Conservation (phyloP, 2,113 vertebrate genomes). For the Blennius ocellaris region DNA sequence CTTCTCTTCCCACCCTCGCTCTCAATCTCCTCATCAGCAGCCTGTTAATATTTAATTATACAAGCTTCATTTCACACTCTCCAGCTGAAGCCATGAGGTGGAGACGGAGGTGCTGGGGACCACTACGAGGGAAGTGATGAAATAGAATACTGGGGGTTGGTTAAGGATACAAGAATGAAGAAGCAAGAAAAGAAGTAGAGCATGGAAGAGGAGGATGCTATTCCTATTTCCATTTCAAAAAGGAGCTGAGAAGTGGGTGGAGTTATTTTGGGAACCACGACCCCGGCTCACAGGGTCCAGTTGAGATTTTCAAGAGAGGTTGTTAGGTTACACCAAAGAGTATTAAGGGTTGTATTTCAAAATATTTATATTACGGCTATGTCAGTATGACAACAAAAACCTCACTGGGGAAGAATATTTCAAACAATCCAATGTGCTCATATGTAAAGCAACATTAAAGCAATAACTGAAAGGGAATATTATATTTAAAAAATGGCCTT, state of each 20-base stretch:
- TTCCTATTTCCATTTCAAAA: constrained; percentile 32
- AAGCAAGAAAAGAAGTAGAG: constrained; percentile 26
- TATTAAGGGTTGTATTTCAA: neutral
- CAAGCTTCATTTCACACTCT: constrained; percentile 73
- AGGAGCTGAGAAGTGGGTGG: neutral
- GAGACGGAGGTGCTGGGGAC: constrained; percentile 42
- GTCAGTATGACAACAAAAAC: neutral
- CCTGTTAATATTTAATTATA: constrained; percentile 84
- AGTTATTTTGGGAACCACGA: constrained; percentile 1
- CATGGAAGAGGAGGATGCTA: constrained; percentile 23
- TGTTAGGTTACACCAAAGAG: neutral
- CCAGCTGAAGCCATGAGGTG: constrained; percentile 59
- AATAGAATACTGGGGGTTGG: constrained; percentile 36
- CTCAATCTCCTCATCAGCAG: constrained; percentile 78
- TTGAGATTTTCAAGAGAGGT: neutral
- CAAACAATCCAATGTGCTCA: neutral
- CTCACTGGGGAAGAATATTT: neutral
- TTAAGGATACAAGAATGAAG: constrained; percentile 17
- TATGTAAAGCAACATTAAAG: neutral
- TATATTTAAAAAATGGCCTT: neutral
- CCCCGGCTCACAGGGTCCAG: neutral
- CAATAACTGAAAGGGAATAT: neutral
- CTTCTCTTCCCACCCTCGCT: constrained; percentile 60
- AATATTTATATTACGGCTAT: too few species aligned
- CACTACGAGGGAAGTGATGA: constrained; percentile 38